A percentile compares a stretch with the other conserved stretches of the same genome.
phyloP scores from a whole-genome alignment of 2,888 invertebrate species.

The Leptopilina drosophilae region DNA sequence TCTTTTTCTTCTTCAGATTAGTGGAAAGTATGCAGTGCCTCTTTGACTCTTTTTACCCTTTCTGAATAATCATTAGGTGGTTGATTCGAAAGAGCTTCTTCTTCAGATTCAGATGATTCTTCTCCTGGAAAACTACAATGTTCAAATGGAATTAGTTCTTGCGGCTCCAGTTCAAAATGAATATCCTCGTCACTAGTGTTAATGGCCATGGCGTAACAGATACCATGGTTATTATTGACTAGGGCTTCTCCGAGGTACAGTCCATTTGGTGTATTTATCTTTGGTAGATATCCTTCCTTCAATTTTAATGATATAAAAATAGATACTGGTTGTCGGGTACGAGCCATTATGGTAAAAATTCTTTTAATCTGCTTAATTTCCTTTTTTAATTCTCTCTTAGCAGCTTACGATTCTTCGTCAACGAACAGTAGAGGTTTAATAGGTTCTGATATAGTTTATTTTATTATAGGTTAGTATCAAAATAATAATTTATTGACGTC shows the following conservation, averaged over 20 bases:
- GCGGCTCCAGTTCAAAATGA: not conserved
- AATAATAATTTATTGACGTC: too few relatives aligned
- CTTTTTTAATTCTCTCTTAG: not conserved
- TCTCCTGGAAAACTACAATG: too few relatives aligned
- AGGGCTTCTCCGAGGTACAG: constrained; percentile 1
- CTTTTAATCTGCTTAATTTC: not conserved
- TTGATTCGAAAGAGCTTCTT: too few relatives aligned
- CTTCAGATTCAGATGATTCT: too few relatives aligned
- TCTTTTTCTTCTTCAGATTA: too few relatives aligned
- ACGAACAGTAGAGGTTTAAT: not conserved
- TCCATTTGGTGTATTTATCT: not conserved
- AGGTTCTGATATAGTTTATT: not conserved
- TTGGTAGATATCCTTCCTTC: constrained; percentile 18
- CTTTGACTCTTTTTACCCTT: too few relatives aligned
- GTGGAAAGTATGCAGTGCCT: too few relatives aligned
- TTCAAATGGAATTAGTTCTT: not conserved
- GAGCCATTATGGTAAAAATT: not conserved
- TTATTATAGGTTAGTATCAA: too few relatives aligned
- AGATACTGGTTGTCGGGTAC: not conserved
- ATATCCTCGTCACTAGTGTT: constrained; percentile 36
- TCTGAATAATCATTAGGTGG: too few relatives aligned
- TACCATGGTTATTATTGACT: not conserved
- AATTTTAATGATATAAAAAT: not conserved
- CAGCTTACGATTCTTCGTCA: not conserved
- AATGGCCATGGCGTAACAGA: constrained; percentile 9